A percentile compares a stretch with the other conserved stretches of the same genome.
Evolutionary conservation across 2,888 invertebrate species (phyloP).

Genomic region (Schrankia costaestrigalis): DNA sequence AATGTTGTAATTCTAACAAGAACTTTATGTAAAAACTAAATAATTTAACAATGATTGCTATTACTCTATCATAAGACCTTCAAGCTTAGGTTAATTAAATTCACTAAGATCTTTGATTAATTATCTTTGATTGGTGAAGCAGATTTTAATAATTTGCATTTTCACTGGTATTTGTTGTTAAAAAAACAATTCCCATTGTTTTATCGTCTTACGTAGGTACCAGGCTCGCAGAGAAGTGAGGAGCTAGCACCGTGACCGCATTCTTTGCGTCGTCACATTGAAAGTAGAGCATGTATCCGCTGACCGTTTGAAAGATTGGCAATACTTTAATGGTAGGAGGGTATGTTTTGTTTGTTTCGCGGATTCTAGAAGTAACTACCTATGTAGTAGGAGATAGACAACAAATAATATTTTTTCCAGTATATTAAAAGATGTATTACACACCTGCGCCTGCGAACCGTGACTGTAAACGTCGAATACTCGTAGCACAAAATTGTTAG

Average conservation of each 20-base stretch:
- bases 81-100: slow-evolving; percentile 25
- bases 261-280: slow-evolving; percentile 56
- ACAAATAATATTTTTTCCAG: no score
- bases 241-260: slow-evolving; percentile 65
- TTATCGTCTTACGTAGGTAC: slow-evolving; percentile 6
- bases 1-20: slow-evolving; percentile 22
- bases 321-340: no score
- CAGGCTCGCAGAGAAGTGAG: slow-evolving; percentile 33
- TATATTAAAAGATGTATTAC: no score
- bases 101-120: slow-evolving; percentile 22
- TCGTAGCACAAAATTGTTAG: no score
- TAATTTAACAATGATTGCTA: slow-evolving; percentile 22
- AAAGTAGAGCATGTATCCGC: slow-evolving; percentile 70
- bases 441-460: no score
- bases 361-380: slow-evolving; percentile 22
- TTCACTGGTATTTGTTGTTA: slow-evolving; percentile 20
- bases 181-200: slow-evolving; percentile 22
- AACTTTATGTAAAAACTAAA: slow-evolving; percentile 21
- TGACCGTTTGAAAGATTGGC: slow-evolving; percentile 50
- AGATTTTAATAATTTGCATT: slow-evolving; percentile 16
- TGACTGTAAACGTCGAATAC: no score
- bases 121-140: slow-evolving; percentile 27
- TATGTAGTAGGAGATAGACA: no score
- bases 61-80: slow-evolving; percentile 26
- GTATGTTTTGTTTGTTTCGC: slow-evolving; percentile 36